A percentile compares a stretch with the other conserved stretches of the same genome.
These are phyloP conservation scores for Drosophila jambulina DNA, from an alignment of 1,140 invertebrate genomes.

Conservation along the genomic window DNA sequence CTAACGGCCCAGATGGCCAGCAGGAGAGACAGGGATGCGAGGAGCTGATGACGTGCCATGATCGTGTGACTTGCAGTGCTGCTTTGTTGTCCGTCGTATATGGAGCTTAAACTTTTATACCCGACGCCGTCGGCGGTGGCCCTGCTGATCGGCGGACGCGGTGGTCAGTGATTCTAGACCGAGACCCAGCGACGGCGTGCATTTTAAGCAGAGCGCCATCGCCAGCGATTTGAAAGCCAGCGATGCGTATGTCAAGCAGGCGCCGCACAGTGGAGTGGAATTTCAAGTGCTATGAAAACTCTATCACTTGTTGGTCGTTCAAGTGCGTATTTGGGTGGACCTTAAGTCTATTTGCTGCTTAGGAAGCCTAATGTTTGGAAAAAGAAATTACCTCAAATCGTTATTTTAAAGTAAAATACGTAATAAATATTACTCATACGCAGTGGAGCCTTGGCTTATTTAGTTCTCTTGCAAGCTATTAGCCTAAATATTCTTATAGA, in stretches of 20 bases:
- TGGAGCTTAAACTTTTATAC: conserved; percentile 71
- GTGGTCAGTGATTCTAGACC: conserved; percentile 63
- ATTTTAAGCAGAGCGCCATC: conserved; percentile 63
- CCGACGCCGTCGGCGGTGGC: conserved; percentile 18
- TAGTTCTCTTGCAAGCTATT: neutral
- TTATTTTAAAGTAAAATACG: too few relatives aligned
- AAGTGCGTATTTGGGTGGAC: conserved; percentile 20
- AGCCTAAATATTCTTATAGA: too few relatives aligned
- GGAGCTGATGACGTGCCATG: conserved; percentile 69
- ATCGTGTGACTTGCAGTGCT: conserved; percentile 57
- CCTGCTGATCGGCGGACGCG: conserved; percentile 37
- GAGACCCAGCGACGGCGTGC: conserved; percentile 31
- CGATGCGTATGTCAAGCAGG: conserved; percentile 69
- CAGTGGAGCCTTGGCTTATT: neutral
- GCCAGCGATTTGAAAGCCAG: conserved; percentile 47
- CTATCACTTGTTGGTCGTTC: conserved; percentile 5
- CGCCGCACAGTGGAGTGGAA: conserved; percentile 56
- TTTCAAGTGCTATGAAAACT: conserved; percentile 43
- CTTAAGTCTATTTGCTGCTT: neutral
- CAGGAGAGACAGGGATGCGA: conserved; percentile 53
- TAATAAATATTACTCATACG: conserved; percentile 17
- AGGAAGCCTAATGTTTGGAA: neutral
- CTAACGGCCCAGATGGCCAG: conserved; percentile 58
- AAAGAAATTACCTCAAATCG: neutral
- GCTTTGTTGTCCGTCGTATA: conserved; percentile 61